Base-by-base conservation (phyloP, 2,113 vertebrate species). In the Conger conger region DNA sequence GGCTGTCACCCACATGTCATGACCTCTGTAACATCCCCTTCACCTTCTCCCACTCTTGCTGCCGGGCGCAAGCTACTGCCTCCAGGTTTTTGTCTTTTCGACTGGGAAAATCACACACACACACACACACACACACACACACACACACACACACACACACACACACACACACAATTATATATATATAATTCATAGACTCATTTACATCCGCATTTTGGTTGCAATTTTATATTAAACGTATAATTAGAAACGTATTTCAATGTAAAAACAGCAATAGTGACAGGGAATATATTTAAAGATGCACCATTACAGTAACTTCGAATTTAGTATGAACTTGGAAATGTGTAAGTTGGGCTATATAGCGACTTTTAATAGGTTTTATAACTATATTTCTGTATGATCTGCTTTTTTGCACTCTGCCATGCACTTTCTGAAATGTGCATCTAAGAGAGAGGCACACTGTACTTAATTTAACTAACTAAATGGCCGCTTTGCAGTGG, bases 21-120 rank as follows among this genome's bases (percentile, higher is more conserved):
- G 96, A 96, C 95, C 93, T 93, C 89, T 91, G 91, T 81, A 92
- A 87, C 90, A 92, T 91, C 92, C 93, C 91, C 90, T 91, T 94
- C 91, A 93, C 94, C 93, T 95, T 93, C 93, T 85, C 86, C 88
- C 60, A 90, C 89, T 85, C 88, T 85, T 88, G 86, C 85, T 54
- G 80, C 89, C 27, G 63, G 83, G 38, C 85, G 50, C 38, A 57
- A 76, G 30, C 79, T 77, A 8, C 68, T 79, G 37, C 37, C 20
- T 27, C 57, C 23, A 23, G 57, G 18, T 63, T 63, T 18, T 23
- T 63, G 45, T 50, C 45, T 50, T 7, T 50, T 50, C 11, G 15
- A 50, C 45, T 50, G 17, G 11, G 4, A 27, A 63, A 27, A 27
- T 27, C n/a, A n/a, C n/a, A n/a, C n/a, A n/a, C n/a, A n/a, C n/a